A percentile compares a stretch with the other conserved stretches of the same genome.
Conservation (phyloP, 1,140 invertebrate genomes). For the Heliothis virescens region DNA sequence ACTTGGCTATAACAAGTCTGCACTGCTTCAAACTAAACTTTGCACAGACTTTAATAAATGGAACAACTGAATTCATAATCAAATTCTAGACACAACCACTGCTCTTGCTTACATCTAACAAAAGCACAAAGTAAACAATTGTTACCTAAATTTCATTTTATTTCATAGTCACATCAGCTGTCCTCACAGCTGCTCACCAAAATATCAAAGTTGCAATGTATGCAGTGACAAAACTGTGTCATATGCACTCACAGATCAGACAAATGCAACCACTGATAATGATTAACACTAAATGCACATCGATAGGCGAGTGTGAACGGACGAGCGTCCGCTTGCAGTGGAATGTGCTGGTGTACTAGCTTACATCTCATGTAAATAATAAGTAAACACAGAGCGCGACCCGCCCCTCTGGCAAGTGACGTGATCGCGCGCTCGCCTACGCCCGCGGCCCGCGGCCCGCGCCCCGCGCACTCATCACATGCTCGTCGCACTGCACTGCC, state of each 20-base stretch:
- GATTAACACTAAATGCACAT: slow-evolving; percentile 82
- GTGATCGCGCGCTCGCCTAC: slow-evolving; percentile 69
- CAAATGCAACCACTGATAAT: slow-evolving; percentile 69
- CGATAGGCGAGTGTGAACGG: slow-evolving; percentile 58
- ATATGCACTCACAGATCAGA: slow-evolving; percentile 67
- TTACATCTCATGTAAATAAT: slow-evolving; percentile 74
- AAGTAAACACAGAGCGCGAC: slow-evolving; percentile 76
- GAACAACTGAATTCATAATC: neutral
- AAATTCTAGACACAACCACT: slow-evolving; percentile 47
- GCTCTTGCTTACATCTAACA: slow-evolving; percentile 36
- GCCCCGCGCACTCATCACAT: slow-evolving; percentile 71
- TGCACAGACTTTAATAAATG: slow-evolving; percentile 6
- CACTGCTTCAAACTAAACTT: slow-evolving; percentile 59
- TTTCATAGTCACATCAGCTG: slow-evolving; percentile 78
- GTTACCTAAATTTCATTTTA: slow-evolving; percentile 85
- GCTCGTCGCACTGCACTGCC: slow-evolving; percentile 62
- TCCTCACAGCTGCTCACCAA: slow-evolving; percentile 70
- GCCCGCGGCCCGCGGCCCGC: slow-evolving; percentile 71
- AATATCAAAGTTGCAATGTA: slow-evolving; percentile 50
- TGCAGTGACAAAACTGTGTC: slow-evolving; percentile 57
- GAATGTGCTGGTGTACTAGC: slow-evolving; percentile 83
- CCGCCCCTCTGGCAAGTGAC: slow-evolving; percentile 73
- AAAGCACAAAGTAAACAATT: slow-evolving; percentile 58
- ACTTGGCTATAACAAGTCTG: slow-evolving; percentile 51
- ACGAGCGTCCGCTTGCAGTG: slow-evolving; percentile 68